A percentile compares a stretch with the other conserved stretches of the same genome.
Conservation (phyloP, 2,113 vertebrate species). For the Athene cunicularia region DNA sequence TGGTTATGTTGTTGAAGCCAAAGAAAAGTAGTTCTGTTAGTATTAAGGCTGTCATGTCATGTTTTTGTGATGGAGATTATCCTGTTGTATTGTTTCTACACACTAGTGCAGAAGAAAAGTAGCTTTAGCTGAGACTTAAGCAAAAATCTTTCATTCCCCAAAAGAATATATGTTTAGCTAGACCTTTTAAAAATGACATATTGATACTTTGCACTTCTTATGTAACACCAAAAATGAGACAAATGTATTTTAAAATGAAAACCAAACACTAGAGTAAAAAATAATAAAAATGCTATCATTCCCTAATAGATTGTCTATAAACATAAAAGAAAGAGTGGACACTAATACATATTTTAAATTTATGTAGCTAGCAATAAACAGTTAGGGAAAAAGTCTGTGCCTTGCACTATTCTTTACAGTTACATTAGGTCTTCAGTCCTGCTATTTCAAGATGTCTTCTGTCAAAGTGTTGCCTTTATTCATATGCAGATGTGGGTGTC, state of each 20-base stretch:
- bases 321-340: background rate
- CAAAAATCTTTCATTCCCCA: background rate
- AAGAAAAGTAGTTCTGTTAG: background rate
- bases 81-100: background rate
- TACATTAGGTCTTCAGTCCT: background rate
- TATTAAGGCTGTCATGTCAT: background rate
- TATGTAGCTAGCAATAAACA: background rate
- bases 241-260: background rate
- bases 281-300: background rate
- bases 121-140: background rate
- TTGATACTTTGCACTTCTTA: background rate
- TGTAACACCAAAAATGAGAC: background rate
- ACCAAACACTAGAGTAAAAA: background rate
- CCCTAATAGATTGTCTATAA: background rate
- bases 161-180: background rate
- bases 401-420: background rate
- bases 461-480: background rate
- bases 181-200: background rate
- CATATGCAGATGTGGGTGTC: background rate
- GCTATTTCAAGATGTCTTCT: background rate
- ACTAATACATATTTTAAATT: background rate
- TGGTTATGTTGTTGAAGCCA: background rate
- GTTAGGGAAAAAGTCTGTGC: background rate
- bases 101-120: background rate
- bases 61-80: background rate